Evolutionary conservation across 2,888 invertebrate genomes (phyloP).

Genomic region (Ochlodes sylvanus): DNA sequence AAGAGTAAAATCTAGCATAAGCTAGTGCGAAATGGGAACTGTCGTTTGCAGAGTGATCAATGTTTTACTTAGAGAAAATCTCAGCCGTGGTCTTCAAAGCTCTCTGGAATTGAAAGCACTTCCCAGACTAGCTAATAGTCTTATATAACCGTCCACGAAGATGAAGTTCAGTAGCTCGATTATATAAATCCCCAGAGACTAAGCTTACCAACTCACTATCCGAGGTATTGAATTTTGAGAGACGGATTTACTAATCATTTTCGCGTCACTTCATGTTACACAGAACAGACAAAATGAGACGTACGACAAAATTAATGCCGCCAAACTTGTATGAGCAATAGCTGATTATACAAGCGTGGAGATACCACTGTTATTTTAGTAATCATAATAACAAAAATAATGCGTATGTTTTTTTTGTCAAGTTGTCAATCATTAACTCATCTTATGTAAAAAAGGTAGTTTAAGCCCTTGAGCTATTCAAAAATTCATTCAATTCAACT

Average conservation of each 20-base stretch:
- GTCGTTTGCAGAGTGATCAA: conserved; percentile 16
- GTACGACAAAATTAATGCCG: no score
- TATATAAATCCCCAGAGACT: conserved; percentile 33
- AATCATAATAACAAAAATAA: no score
- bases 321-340: no score
- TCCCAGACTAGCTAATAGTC: conserved; percentile 35
- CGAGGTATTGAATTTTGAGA: conserved; percentile 16
- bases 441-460: no score
- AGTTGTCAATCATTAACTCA: no score
- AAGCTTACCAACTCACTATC: conserved; percentile 24
- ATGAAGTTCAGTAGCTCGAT: conserved; percentile 26
- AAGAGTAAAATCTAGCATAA: neutral
- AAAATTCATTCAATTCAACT: no score
- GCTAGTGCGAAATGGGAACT: neutral
- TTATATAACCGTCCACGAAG: conserved; percentile 36
- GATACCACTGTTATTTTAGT: no score
- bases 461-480: no score
- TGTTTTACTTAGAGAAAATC: conserved; percentile 22
- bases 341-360: no score
- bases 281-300: no score
- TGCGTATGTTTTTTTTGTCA: no score
- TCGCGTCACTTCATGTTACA: no score
- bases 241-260: neutral
- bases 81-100: conserved; percentile 16
- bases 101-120: conserved; percentile 35